These are phyloP conservation scores for Saturnia pavonia DNA, from an alignment of 2,888 invertebrate species.

Conservation along the genomic window DNA sequence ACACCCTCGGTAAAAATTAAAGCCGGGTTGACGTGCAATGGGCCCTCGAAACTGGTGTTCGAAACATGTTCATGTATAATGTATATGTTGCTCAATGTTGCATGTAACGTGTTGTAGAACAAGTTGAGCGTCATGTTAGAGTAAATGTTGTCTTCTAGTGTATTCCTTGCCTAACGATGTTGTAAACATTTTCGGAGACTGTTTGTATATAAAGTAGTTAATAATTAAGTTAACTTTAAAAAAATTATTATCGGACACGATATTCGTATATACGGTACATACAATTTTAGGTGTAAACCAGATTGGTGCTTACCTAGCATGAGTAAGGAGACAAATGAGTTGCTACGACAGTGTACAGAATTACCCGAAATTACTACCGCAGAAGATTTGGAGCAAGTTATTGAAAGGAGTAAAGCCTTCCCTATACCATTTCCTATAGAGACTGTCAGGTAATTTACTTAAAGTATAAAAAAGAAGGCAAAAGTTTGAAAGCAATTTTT, in stretches of 20 bases:
- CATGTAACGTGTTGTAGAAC: too few relatives aligned
- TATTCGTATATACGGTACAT: background rate
- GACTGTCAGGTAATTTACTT: conserved; percentile 49
- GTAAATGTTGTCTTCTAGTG: too few relatives aligned
- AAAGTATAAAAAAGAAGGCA: background rate
- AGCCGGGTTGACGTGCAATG: too few relatives aligned
- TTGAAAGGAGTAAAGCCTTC: conserved; percentile 57
- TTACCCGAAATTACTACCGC: conserved; percentile 42
- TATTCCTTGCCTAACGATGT: background rate
- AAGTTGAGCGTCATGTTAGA: too few relatives aligned
- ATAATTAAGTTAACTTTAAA: too few relatives aligned
- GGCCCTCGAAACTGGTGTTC: too few relatives aligned
- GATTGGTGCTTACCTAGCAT: conserved; percentile 75
- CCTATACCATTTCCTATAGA: conserved; percentile 63
- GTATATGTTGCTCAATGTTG: too few relatives aligned
- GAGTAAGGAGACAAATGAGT: conserved; percentile 70
- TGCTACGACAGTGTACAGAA: conserved; percentile 60
- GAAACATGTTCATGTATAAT: too few relatives aligned
- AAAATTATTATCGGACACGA: background rate
- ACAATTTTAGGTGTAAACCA: conserved; percentile 64
- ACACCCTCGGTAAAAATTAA: too few relatives aligned
- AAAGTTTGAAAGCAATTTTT: background rate
- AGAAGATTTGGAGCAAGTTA: conserved; percentile 53
- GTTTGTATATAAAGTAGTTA: background rate
- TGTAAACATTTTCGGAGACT: background rate